phyloP scores from a whole-genome alignment of 37 sponge, comb jelly and placozoan genomes.

The Hexactinellida sp. region DNA sequence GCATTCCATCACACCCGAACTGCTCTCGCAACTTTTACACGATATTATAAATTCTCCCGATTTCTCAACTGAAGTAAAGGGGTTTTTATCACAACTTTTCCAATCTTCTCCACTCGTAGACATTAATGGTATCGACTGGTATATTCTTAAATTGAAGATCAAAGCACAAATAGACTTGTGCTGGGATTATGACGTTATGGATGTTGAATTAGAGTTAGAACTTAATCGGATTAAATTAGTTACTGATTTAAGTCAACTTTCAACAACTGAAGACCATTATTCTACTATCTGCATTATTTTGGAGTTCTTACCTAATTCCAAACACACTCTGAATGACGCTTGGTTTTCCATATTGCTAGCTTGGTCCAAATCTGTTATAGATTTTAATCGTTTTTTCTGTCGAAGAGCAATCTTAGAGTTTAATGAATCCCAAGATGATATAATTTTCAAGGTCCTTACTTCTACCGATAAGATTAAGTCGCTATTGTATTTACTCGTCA shows the following conservation, averaged over 20 bases:
- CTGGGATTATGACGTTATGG: background rate
- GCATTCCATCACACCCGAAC: background rate
- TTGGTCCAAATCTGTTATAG: background rate
- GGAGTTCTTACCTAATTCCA: background rate
- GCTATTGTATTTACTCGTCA: background rate
- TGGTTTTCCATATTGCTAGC: background rate
- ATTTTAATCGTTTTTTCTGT: background rate
- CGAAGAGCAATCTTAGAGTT: background rate
- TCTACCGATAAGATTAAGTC: background rate
- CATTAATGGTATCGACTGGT: background rate
- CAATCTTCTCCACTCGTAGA: background rate
- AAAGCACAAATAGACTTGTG: background rate
- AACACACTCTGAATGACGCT: background rate
- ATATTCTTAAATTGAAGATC: background rate
- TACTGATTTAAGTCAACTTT: background rate
- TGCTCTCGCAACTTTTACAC: background rate
- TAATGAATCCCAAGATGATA: background rate
- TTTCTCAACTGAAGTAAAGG: background rate
- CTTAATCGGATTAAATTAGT: background rate
- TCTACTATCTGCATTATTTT: background rate
- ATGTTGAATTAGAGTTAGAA: background rate
- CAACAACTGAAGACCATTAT: background rate
- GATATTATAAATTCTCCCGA: background rate
- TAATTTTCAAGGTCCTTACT: background rate
- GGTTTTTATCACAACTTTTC: background rate